These are phyloP conservation scores for Thymelicus acteon DNA, from an alignment of 2,888 invertebrate species.

Conservation along the genomic window DNA sequence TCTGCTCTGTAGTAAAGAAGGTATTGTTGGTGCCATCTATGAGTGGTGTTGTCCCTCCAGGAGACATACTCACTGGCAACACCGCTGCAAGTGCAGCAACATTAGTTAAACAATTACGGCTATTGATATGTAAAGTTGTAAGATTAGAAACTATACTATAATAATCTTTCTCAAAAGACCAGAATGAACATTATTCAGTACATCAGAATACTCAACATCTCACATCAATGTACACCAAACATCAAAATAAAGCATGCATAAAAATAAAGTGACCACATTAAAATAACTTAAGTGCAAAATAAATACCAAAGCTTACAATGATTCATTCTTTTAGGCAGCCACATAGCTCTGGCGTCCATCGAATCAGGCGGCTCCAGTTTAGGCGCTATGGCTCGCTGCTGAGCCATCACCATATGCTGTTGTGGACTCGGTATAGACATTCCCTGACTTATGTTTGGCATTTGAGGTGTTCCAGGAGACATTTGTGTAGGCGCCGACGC, in stretches of 20 bases:
- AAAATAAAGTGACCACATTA: constrained; percentile 45
- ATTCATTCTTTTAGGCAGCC: constrained; percentile 87
- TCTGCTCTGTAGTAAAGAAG: constrained; percentile 75
- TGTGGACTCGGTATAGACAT: constrained; percentile 73
- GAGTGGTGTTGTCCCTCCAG: constrained; percentile 73
- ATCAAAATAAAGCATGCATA: constrained; percentile 40
- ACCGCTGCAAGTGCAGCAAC: constrained; percentile 62
- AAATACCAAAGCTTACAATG: constrained; percentile 85
- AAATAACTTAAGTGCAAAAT: constrained; percentile 51
- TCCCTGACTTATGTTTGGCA: constrained; percentile 72
- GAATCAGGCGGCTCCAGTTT: constrained; percentile 86
- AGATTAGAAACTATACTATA: too few relatives aligned
- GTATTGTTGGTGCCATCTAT: constrained; percentile 72
- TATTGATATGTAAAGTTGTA: neutral
- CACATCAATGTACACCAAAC: neutral
- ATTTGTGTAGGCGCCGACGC: constrained; percentile 75
- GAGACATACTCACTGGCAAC: constrained; percentile 78
- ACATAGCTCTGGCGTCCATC: constrained; percentile 85
- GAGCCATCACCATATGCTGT: constrained; percentile 67
- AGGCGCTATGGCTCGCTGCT: constrained; percentile 79
- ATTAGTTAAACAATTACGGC: neutral
- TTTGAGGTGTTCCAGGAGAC: constrained; percentile 77
- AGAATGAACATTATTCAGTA: too few relatives aligned
- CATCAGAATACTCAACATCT: neutral
- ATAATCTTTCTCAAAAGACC: too few relatives aligned